Base-by-base conservation (phyloP, 2,888 invertebrate species). In the Parnassius mnemosyne region DNA sequence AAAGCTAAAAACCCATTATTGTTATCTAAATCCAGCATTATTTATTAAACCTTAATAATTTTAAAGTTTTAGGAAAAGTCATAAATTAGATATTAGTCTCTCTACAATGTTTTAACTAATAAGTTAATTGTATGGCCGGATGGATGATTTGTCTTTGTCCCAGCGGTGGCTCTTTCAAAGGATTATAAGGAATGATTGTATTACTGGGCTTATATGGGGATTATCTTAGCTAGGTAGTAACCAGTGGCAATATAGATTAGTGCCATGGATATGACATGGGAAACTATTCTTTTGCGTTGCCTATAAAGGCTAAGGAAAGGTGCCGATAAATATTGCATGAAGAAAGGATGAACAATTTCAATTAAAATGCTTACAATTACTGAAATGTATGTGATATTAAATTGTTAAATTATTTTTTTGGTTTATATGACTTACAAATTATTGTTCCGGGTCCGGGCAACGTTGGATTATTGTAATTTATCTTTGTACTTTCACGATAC, bases 201-300 rank as follows among this genome's bases (percentile, higher is more conserved):
- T 57, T 62, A 63, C 42, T 46, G 56, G 64, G 65, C 66, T 69
- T 67, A 67, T 60, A 58, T 61, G 65, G 64, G 64, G 65, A 60
- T 67, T 64, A 67, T 49, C 20, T 53, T 60, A 20, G 58, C 46
- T 49, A 52, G 56, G 55, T 46, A 20, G 53, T 20, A 43, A 53
- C 54, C 59, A 56, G 54, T 65, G 61, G 63, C 66, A 53, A 57
- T 41, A 53, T 50, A 44, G 43, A n/a, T 5, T 65, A 20, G 11
- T 16, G 10, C 16, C 16, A 16, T 53, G 51, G 44, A 51, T 51
- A 16, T 16, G 16, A 58, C 46, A 59, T 59, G 63, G 10, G 49
- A 43, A 13, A 42, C 49, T 54, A 47, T 50, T n/a, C n/a, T n/a
- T 51, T 50, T 16, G 10, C 49, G 43, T 61, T 46, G n/a, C 25